Base-by-base conservation (phyloP, 2,797 vertebrate genomes). In the Fistularia tabacaria region DNA sequence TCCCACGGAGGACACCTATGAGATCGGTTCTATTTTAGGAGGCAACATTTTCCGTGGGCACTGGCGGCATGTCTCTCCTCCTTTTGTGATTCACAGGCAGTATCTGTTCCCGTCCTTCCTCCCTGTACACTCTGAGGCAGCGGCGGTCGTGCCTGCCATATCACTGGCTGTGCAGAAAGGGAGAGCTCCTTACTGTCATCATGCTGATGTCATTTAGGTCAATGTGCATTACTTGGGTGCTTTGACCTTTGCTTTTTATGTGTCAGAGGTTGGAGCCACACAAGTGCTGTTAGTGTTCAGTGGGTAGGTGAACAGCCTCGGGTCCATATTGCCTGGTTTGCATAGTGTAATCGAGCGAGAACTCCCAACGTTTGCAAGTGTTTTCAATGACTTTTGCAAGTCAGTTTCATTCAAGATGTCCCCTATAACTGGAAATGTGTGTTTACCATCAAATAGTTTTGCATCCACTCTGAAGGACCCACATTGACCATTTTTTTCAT, bases 1-100 rank as follows among this genome's bases (percentile, higher is more conserved):
- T 70, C 66, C 14, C 10, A 4, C 69, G 49, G 80, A 81, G 72
- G 76, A 81, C 81, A 82, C 84, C 80, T 84, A 82, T 86, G 81
- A 81, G 83, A 80, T 80, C 64, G 64, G 67, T 81, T 69, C 86
- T 89, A 90, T 90, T 90, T 90, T 76, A 74, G 78, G 87, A 85
- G 55, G 76, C 78, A 80, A 83, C 81, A 83, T 89, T 88, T 89
- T 79, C 78, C 75, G 77, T 87, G 85, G 86, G 85, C 84, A 82
- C 73, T 67, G 65, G 76, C 82, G 83, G 76, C 63, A 63, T 79
- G 76, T 84, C 81, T 84, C 81, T 80, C 65, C 76, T 81, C 74
- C 70, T 80, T 84, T 87, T 82, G 68, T 89, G 89, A 87, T 86
- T 88, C 82, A 83, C 75, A 81, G 76, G 59, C 79, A 76, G 85